A percentile compares a stretch with the other conserved stretches of the same genome.
These are phyloP conservation scores for Hesperia comma DNA, from an alignment of 2,888 invertebrate species.

Conservation along the genomic window DNA sequence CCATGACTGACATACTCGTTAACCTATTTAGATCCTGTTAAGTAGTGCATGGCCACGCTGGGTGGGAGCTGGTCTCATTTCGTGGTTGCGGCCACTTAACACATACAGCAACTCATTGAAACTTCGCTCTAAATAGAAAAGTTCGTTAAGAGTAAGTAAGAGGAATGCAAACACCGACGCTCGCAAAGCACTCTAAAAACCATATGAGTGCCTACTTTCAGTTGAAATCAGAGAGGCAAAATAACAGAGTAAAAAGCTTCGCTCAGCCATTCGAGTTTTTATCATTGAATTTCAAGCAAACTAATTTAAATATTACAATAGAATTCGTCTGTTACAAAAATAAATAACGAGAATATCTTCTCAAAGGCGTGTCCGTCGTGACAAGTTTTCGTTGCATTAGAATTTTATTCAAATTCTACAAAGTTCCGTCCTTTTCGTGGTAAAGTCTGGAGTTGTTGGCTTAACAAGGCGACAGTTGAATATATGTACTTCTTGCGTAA, in stretches of 20 bases:
- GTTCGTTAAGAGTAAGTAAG: constrained; percentile 8
- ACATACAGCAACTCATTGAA: neutral
- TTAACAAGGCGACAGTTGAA: neutral
- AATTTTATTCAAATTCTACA: constrained; percentile 17
- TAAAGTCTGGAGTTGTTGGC: neutral
- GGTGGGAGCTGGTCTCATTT: neutral
- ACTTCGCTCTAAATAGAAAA: constrained; percentile 6
- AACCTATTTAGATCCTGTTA: neutral
- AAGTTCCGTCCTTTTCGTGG: neutral
- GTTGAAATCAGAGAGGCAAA: constrained; percentile 8
- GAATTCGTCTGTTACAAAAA: neutral
- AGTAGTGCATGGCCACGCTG: neutral
- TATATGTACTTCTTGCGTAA: neutral
- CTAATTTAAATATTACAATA: constrained; percentile 6
- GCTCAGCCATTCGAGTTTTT: neutral
- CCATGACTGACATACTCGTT: too few species aligned
- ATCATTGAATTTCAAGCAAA: constrained; percentile 5
- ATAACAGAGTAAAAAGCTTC: constrained; percentile 6
- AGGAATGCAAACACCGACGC: constrained; percentile 5
- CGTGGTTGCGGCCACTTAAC: neutral
- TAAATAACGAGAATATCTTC: constrained; percentile 9
- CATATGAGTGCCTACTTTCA: constrained; percentile 18
- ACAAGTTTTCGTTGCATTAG: constrained; percentile 14
- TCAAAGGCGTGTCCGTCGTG: neutral
- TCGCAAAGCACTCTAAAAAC: constrained; percentile 12